Evolutionary conservation across 1,140 invertebrate species (phyloP).

Genomic region (Meloidogyne exigua): DNA sequence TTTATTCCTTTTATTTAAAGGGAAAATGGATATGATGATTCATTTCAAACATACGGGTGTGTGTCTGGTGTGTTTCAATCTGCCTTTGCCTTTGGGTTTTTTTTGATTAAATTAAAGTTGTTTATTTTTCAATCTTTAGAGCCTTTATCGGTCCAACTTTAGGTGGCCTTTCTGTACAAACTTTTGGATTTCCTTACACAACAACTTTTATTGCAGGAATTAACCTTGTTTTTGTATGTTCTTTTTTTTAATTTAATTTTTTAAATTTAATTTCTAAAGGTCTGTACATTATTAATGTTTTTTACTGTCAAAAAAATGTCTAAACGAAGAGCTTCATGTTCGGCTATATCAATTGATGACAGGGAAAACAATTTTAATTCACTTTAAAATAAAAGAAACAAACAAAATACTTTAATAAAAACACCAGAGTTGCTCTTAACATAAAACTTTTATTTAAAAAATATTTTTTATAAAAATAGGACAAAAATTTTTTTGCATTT

Average conservation of each 20-base stretch:
- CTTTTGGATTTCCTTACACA: slow-evolving; percentile 58
- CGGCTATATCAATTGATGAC: background rate
- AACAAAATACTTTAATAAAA: background rate
- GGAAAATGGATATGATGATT: slow-evolving; percentile 58
- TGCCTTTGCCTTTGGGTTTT: slow-evolving; percentile 58
- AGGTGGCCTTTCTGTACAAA: slow-evolving; percentile 54
- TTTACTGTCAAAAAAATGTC: slow-evolving; percentile 16
- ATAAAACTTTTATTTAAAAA: background rate
- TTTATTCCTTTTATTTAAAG: slow-evolving; percentile 13
- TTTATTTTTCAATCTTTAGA: slow-evolving; percentile 33
- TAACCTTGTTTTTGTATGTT: slow-evolving; percentile 56
- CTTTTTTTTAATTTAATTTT: slow-evolving; percentile 59
- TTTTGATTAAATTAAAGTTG: slow-evolving; percentile 7
- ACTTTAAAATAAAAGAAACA: slow-evolving; percentile 51
- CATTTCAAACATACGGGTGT: slow-evolving; percentile 63
- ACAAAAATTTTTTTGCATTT: background rate
- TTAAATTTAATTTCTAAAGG: background rate
- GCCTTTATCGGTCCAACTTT: slow-evolving; percentile 59
- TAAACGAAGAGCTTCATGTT: slow-evolving; percentile 9
- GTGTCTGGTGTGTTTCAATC: slow-evolving; percentile 62
- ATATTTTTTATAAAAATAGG: background rate
- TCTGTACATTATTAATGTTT: slow-evolving; percentile 19
- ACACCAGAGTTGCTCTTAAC: background rate
- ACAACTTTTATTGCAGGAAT: slow-evolving; percentile 59
- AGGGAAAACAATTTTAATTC: slow-evolving; percentile 29